Percentiles rank a stretch among this genome's conserved stretches.
Conservation (phyloP, 2,797 vertebrate species). For the Phalanger gymnotis region DNA sequence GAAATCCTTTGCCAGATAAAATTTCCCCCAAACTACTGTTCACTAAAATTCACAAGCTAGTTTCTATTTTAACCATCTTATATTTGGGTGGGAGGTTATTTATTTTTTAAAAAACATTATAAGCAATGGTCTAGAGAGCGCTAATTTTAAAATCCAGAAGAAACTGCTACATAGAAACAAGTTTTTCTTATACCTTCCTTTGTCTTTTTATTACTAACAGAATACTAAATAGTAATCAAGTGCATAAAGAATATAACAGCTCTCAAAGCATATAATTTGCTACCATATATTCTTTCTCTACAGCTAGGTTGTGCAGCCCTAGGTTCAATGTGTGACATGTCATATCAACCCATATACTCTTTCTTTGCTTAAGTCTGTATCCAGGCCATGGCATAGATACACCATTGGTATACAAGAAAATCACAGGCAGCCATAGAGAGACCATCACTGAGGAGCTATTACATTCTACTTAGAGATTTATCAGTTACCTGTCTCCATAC, state of each 20-base stretch:
- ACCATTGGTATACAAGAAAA: neutral
- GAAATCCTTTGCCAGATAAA: neutral
- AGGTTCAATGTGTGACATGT: neutral
- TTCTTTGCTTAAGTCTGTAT: neutral
- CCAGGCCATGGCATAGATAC: neutral
- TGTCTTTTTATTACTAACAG: neutral
- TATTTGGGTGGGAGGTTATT: neutral
- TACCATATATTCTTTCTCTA: neutral
- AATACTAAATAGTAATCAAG: neutral
- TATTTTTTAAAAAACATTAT: neutral
- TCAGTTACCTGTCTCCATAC: neutral
- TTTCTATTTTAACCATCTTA: conserved; percentile 13
- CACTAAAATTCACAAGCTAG: neutral
- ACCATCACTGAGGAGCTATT: neutral
- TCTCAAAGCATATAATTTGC: neutral
- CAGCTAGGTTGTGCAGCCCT: neutral
- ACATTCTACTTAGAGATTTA: neutral
- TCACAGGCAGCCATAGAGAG: neutral
- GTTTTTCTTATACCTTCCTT: neutral
- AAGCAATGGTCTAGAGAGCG: neutral
- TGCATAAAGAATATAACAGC: neutral
- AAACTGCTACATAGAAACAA: neutral
- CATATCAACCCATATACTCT: neutral
- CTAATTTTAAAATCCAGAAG: neutral
- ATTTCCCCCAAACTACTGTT: neutral